Percentiles rank a stretch among this genome's conserved stretches.
Evolutionary conservation across 2,113 vertebrate genomes (phyloP).

Genomic region (Pelecanus crispus): DNA sequence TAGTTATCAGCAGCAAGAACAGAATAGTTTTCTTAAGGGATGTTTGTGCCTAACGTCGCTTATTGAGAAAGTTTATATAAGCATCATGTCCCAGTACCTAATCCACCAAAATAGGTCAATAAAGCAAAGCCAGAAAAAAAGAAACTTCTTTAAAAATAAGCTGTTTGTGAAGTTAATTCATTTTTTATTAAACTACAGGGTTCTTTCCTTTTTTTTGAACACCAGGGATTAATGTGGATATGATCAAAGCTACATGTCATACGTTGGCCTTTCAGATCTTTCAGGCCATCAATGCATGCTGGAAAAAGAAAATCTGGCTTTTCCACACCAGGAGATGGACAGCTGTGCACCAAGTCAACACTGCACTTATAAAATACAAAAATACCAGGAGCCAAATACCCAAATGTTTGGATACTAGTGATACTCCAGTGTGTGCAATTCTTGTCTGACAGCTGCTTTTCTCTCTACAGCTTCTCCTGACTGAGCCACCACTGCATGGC

Average conservation of each 20-base stretch:
- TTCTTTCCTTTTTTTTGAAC: neutral
- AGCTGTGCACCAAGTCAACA: neutral
- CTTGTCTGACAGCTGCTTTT: neutral
- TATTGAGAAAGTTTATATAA: conserved; percentile 18
- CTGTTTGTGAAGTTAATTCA: neutral
- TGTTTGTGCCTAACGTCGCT: neutral
- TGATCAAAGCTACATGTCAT: neutral
- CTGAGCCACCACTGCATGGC: neutral
- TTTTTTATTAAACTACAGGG: neutral
- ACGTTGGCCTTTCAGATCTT: neutral
- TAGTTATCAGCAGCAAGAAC: neutral
- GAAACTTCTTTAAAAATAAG: neutral
- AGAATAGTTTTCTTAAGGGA: neutral
- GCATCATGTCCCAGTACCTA: neutral
- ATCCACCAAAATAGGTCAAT: conserved; percentile 16
- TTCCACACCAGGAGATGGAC: neutral
- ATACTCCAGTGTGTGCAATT: neutral
- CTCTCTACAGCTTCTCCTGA: neutral
- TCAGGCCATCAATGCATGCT: neutral
- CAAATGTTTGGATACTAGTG: neutral
- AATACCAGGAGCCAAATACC: neutral
- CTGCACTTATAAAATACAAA: neutral
- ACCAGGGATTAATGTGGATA: neutral
- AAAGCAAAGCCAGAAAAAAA: neutral
- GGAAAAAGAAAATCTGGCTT: neutral